A percentile compares a stretch with the other conserved stretches of the same genome.
Conservation (phyloP, 2,113 vertebrate genomes). For the Miniopterus natalensis region DNA sequence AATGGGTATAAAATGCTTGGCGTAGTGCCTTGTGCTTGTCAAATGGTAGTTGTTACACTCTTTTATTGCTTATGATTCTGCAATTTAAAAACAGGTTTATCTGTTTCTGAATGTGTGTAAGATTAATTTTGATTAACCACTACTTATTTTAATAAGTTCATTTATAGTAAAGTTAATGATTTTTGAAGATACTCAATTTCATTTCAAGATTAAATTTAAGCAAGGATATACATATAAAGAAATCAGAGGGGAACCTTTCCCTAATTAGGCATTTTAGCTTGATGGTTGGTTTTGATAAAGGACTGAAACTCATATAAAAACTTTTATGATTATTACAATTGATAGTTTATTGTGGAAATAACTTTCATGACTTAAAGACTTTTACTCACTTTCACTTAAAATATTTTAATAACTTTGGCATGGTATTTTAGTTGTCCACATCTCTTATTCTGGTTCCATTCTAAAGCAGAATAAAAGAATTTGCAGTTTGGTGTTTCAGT, state of each 20-base stretch:
- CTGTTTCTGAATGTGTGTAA: slow-evolving; percentile 15
- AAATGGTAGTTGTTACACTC: background rate
- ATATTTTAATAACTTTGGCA: background rate
- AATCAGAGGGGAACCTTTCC: slow-evolving; percentile 19
- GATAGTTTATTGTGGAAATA: slow-evolving; percentile 28
- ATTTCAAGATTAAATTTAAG: slow-evolving; percentile 18
- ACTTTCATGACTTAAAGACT: background rate
- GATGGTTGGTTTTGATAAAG: slow-evolving; percentile 27
- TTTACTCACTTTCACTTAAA: background rate
- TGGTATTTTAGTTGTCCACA: background rate
- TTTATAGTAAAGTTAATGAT: background rate
- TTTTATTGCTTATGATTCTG: background rate
- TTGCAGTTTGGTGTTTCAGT: background rate
- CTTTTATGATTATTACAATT: background rate
- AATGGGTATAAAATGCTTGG: background rate
- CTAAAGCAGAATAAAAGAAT: background rate
- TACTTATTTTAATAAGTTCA: slow-evolving; percentile 8
- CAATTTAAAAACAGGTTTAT: background rate
- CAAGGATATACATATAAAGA: background rate
- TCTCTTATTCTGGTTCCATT: background rate
- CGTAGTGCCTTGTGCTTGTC: background rate
- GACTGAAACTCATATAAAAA: background rate
- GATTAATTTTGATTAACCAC: slow-evolving; percentile 3
- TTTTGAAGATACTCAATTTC: slow-evolving; percentile 20
- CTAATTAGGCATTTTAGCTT: background rate